A percentile compares a stretch with the other conserved stretches of the same genome.
Conservation (phyloP, 2,797 vertebrate species). For the Chiroxiphia lanceolata region DNA sequence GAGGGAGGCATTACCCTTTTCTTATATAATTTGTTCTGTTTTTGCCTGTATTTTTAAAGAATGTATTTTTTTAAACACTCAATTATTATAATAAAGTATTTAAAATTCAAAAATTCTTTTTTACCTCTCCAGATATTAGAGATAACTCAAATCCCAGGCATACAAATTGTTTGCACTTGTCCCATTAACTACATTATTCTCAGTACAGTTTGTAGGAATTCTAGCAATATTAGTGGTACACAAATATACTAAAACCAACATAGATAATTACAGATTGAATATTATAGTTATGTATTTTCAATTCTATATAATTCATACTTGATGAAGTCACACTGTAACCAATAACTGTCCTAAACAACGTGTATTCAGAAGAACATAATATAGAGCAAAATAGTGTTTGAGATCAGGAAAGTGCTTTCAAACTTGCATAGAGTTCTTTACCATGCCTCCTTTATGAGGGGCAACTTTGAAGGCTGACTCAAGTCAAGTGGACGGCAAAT, state of each 20-base stretch:
- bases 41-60: not conserved
- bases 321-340: not conserved
- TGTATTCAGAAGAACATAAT: not conserved
- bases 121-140: not conserved
- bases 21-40: not conserved
- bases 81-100: not conserved
- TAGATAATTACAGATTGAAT: not conserved
- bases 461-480: not conserved
- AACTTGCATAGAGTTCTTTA: not conserved
- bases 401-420: not conserved
- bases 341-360: not conserved
- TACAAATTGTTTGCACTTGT: not conserved
- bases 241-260: not conserved
- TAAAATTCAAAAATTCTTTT: not conserved
- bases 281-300: not conserved
- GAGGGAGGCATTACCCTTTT: not conserved
- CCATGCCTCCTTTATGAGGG: not conserved
- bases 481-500: not conserved
- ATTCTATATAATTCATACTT: not conserved
- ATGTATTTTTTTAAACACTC: not conserved
- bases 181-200: not conserved
- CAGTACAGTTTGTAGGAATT: not conserved
- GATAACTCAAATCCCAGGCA: not conserved
- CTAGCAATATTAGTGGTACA: not conserved
- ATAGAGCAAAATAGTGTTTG: not conserved